Percentiles rank a stretch among this genome's conserved stretches.
These are phyloP conservation scores for Chironomus riparius DNA, from an alignment of 2,888 invertebrate genomes.

Conservation along the genomic window DNA sequence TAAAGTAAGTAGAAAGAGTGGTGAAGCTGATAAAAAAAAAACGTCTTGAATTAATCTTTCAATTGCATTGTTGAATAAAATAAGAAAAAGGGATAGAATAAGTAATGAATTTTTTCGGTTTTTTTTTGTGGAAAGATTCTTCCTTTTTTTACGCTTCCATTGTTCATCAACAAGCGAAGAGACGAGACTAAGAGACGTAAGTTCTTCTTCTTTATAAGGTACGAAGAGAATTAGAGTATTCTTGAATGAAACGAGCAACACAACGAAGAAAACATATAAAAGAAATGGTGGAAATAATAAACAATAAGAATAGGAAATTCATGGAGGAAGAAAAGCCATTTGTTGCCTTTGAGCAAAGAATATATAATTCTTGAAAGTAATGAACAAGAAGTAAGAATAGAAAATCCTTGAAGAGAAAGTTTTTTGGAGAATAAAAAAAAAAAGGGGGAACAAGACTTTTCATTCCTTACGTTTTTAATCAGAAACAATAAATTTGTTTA, in stretches of 20 bases:
- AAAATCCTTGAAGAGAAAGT: background rate
- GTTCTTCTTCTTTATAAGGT: too few species aligned
- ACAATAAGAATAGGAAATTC: constrained; percentile 1
- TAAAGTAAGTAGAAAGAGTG: too few species aligned
- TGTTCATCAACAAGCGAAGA: background rate
- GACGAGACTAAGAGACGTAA: background rate
- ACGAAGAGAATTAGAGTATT: too few species aligned
- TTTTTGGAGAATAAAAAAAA: background rate
- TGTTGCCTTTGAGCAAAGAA: constrained; percentile 13
- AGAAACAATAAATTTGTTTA: constrained; percentile 16
- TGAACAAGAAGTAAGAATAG: background rate
- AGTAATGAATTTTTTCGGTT: constrained; percentile 12
- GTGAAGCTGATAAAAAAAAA: background rate
- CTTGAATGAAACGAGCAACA: too few species aligned
- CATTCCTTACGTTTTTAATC: background rate
- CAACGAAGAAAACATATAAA: background rate
- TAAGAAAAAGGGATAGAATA: background rate
- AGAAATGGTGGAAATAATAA: background rate
- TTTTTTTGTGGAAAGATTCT: constrained; percentile 1
- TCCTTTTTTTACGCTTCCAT: background rate
- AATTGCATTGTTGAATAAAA: background rate
- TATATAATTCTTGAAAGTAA: background rate
- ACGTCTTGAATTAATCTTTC: background rate
- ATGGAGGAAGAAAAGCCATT: constrained; percentile 9
- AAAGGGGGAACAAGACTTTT: background rate